These are phyloP conservation scores for Eupithecia inturbata DNA, from an alignment of 2,888 invertebrate species.

Conservation along the genomic window DNA sequence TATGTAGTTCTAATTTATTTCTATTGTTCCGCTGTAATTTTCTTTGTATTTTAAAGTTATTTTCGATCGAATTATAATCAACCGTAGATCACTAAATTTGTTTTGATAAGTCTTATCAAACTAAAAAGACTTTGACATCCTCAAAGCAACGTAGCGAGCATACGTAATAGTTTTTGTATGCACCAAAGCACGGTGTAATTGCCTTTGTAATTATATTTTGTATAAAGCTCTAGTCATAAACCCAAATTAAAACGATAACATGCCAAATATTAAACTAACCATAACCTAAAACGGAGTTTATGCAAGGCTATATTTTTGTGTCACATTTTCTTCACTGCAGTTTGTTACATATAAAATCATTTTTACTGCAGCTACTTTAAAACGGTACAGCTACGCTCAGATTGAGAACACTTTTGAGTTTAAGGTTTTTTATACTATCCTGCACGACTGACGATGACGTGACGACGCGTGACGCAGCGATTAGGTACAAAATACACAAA, in stretches of 20 bases:
- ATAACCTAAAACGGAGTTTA: neutral
- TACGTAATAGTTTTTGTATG: constrained; percentile 19
- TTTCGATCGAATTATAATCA: neutral
- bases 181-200: constrained; percentile 12
- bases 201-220: constrained; percentile 9
- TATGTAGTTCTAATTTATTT: neutral
- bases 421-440: neutral
- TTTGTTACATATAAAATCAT: constrained; percentile 17
- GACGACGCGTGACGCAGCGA: too few species aligned
- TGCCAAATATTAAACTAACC: constrained; percentile 25
- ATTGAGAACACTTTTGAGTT: neutral
- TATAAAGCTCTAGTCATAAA: constrained; percentile 30
- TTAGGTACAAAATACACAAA: neutral
- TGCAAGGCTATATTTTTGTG: constrained; percentile 10
- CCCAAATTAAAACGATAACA: constrained; percentile 22
- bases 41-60: neutral
- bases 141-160: neutral
- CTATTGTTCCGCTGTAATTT: neutral
- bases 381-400: neutral
- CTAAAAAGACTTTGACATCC: neutral
- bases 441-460: neutral
- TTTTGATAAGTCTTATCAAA: too few species aligned
- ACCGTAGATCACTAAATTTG: neutral
- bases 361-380: neutral
- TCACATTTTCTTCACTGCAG: constrained; percentile 29